These are phyloP conservation scores for Aricia agestis DNA, from an alignment of 1,140 invertebrate genomes.

Conservation along the genomic window DNA sequence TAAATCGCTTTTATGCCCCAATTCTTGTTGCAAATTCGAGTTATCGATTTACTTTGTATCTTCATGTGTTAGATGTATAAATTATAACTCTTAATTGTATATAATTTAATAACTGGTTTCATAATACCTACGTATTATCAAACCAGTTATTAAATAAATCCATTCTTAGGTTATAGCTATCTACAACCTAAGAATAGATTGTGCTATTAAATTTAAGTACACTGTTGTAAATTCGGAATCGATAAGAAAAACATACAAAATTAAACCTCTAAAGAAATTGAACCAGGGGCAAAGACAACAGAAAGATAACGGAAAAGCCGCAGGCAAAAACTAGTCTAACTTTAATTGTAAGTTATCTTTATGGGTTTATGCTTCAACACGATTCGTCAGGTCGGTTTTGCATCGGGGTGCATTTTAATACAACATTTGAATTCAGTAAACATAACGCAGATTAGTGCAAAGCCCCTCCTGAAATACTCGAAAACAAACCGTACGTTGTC, in stretches of 20 bases:
- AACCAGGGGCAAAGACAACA: neutral
- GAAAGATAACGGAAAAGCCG: slow-evolving; percentile 30
- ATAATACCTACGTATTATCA: no score
- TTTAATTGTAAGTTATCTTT: neutral
- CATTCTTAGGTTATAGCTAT: no score
- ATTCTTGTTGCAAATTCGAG: slow-evolving; percentile 46
- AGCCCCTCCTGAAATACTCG: slow-evolving; percentile 7
- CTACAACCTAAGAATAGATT: no score
- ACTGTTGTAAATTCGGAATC: no score
- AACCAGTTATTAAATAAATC: no score
- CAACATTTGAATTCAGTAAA: slow-evolving; percentile 34
- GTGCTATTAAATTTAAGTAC: neutral
- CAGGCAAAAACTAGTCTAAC: slow-evolving; percentile 13
- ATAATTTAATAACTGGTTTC: no score
- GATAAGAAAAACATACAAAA: neutral
- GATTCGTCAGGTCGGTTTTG: slow-evolving; percentile 27
- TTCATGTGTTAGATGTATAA: slow-evolving; percentile 28
- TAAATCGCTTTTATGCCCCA: slow-evolving; percentile 64
- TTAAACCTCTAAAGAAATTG: neutral
- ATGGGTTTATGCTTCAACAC: neutral
- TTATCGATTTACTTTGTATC: slow-evolving; percentile 41
- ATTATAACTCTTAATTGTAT: no score
- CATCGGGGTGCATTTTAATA: slow-evolving; percentile 56
- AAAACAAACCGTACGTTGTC: neutral
- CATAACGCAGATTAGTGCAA: neutral